A percentile compares a stretch with the other conserved stretches of the same genome.
These are phyloP conservation scores for Phocides pigmalion DNA, from an alignment of 1,140 invertebrate genomes.

Conservation along the genomic window DNA sequence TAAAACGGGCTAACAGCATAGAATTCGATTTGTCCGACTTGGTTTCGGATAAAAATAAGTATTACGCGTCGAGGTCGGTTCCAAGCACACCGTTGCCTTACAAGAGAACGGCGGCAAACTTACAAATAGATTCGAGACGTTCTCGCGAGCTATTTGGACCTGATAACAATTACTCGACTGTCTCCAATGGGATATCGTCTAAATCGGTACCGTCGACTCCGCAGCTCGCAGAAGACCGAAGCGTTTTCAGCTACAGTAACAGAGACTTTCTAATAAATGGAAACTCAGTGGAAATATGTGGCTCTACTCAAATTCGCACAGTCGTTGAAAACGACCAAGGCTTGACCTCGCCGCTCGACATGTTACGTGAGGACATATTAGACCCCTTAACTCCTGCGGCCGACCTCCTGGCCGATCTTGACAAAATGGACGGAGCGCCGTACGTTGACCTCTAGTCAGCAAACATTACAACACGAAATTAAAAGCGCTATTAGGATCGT, in stretches of 20 bases:
- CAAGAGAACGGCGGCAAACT: constrained; percentile 67
- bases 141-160: constrained; percentile 60
- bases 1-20: constrained; percentile 73
- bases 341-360: constrained; percentile 66
- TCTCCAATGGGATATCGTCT: constrained; percentile 78
- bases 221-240: constrained; percentile 75
- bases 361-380: constrained; percentile 69
- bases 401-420: constrained; percentile 69
- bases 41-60: constrained; percentile 71
- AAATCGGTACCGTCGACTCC: constrained; percentile 88
- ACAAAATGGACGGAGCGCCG: constrained; percentile 70
- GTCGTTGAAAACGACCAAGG: constrained; percentile 63
- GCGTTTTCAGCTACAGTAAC: constrained; percentile 85
- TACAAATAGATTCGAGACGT: constrained; percentile 68
- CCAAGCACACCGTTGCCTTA: constrained; percentile 86
- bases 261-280: constrained; percentile 86
- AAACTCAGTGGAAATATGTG: constrained; percentile 79
- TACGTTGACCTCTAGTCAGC: constrained; percentile 76
- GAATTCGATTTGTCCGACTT: constrained; percentile 74
- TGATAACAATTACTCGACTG: constrained; percentile 52
- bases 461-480: constrained; percentile 39
- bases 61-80: constrained; percentile 85
- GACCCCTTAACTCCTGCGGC: constrained; percentile 63
- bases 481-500: constrained; percentile 29
- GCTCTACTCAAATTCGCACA: constrained; percentile 52